A percentile compares a stretch with the other conserved stretches of the same genome.
Conservation (phyloP, 2,113 vertebrate species). For the Lates calcarifer region DNA sequence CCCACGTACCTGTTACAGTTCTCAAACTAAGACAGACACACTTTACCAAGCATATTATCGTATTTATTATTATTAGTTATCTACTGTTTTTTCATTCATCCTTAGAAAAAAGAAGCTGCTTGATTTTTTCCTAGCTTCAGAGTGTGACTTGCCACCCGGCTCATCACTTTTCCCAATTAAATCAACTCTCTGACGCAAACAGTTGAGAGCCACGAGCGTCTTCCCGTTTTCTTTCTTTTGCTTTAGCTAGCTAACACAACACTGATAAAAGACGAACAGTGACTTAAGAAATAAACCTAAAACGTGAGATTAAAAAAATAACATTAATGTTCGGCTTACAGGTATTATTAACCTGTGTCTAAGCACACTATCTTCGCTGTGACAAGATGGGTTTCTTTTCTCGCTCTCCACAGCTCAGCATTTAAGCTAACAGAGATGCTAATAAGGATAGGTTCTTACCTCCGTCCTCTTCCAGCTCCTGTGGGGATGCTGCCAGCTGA, state of each 20-base stretch:
- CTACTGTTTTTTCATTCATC: too few relatives aligned
- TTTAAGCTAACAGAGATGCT: constrained; percentile 31
- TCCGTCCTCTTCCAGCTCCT: constrained; percentile 22
- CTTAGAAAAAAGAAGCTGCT: too few relatives aligned
- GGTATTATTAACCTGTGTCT: neutral
- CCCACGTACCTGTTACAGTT: too few relatives aligned
- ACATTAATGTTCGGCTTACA: neutral
- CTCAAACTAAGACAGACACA: neutral
- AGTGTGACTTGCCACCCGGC: too few relatives aligned
- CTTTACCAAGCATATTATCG: neutral
- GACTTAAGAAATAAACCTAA: neutral
- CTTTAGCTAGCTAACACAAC: constrained; percentile 12
- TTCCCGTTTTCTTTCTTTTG: neutral
- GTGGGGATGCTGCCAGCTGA: constrained; percentile 23
- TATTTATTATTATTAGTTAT: neutral
- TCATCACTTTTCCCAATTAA: neutral
- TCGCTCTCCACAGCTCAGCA: neutral
- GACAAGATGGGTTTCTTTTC: neutral
- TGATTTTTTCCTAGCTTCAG: too few relatives aligned
- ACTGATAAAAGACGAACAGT: fast-evolving
- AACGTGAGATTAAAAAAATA: neutral
- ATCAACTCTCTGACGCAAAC: neutral
- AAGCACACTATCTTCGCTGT: neutral
- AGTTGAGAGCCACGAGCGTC: neutral
- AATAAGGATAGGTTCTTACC: constrained; percentile 24